These are phyloP conservation scores for Ciconia maguari DNA, from an alignment of 2,113 vertebrate genomes.

Conservation along the genomic window DNA sequence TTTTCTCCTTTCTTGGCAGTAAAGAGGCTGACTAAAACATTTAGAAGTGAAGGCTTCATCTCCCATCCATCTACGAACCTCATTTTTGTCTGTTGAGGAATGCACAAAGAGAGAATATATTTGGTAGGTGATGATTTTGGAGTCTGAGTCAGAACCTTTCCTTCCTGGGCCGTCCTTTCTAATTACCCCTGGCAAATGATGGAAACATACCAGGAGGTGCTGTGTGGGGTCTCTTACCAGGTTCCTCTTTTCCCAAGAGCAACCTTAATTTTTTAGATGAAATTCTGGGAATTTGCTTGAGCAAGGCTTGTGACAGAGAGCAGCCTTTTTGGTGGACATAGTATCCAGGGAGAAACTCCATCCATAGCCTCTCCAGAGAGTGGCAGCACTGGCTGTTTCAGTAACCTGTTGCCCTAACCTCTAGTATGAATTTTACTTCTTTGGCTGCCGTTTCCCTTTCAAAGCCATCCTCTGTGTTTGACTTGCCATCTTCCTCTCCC, in stretches of 20 bases:
- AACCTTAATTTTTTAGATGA: background rate
- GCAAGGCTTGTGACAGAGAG: background rate
- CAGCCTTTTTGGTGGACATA: background rate
- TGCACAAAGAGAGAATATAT: background rate
- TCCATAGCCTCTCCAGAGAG: background rate
- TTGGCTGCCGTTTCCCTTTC: background rate
- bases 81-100: conserved; percentile 42
- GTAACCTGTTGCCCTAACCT: background rate
- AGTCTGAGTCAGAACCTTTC: background rate
- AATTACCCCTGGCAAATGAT: background rate
- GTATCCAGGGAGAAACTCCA: background rate
- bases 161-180: background rate
- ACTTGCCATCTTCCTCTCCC: background rate
- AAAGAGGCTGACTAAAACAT: background rate
- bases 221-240: background rate
- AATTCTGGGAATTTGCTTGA: background rate
- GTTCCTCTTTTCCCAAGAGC: background rate
- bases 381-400: background rate
- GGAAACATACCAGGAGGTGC: background rate
- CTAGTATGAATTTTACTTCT: background rate
- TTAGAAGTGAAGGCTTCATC: conserved; percentile 15
- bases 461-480: background rate
- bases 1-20: conserved; percentile 33
- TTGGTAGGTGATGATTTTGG: background rate
- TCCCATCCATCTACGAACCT: background rate